Percentiles rank a stretch among this genome's conserved stretches.
These are phyloP conservation scores for Rhopalosiphum nymphaeae DNA, from an alignment of 2,888 invertebrate species.

Conservation along the genomic window DNA sequence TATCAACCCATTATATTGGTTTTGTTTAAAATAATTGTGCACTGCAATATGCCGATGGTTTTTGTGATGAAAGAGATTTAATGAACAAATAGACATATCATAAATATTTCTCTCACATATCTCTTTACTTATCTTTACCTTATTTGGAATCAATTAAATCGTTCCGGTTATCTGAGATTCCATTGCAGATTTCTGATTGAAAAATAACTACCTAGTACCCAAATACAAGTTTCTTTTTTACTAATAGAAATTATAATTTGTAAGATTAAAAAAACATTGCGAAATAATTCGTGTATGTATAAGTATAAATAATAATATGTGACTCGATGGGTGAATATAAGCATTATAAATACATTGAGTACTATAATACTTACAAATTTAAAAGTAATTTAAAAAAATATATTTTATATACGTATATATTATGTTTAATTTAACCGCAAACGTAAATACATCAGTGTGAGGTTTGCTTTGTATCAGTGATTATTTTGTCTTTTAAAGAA, in stretches of 20 bases:
- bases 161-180: slow-evolving; percentile 36
- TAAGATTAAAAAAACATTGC: not conserved
- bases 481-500: not conserved
- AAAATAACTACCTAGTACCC: not conserved
- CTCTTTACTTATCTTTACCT: slow-evolving; percentile 40
- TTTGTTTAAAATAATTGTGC: not conserved
- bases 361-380: not conserved
- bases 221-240: not conserved
- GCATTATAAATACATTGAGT: not conserved
- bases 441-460: not conserved
- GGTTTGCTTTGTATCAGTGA: not conserved
- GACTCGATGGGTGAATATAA: not conserved
- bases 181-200: not conserved
- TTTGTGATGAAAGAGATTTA: not conserved
- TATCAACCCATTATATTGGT: not conserved
- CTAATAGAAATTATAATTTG: not conserved
- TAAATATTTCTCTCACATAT: not conserved
- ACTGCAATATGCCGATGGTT: not conserved
- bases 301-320: not conserved
- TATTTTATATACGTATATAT: not conserved
- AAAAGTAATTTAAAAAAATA: not conserved
- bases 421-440: not conserved
- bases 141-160: slow-evolving; percentile 20
- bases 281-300: not conserved
- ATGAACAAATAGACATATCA: not conserved